A percentile compares a stretch with the other conserved stretches of the same genome.
Conservation (phyloP, 1,140 invertebrate species). For the Euura lappo region DNA sequence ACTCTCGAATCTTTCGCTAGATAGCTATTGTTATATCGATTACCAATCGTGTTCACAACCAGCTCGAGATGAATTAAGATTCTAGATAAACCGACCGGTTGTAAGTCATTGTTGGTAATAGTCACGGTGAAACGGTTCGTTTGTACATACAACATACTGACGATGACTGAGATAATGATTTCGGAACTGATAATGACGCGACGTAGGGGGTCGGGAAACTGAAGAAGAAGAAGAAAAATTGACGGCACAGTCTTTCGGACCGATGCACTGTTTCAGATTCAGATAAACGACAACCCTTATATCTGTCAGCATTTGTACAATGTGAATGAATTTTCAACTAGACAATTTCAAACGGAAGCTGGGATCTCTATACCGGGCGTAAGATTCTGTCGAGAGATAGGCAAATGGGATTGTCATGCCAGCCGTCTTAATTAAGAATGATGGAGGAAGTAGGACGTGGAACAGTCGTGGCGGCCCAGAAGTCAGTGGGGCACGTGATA, state of each 20-base stretch:
- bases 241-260: too few species aligned
- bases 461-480: background rate
- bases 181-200: too few species aligned
- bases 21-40: background rate
- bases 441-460: slow-evolving; percentile 19
- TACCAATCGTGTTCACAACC: background rate
- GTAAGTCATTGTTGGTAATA: background rate
- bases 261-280: too few species aligned
- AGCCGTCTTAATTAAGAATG: slow-evolving; percentile 39
- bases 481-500: background rate
- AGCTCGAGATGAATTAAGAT: slow-evolving; percentile 1
- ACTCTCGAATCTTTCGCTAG: background rate
- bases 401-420: slow-evolving; percentile 27
- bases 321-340: background rate
- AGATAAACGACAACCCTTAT: background rate
- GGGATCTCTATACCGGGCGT: background rate
- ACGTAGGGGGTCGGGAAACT: too few species aligned
- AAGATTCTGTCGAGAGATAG: slow-evolving; percentile 22
- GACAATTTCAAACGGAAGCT: background rate
- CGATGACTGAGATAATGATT: too few species aligned
- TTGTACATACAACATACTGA: too few species aligned
- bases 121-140: too few species aligned
- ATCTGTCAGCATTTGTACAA: background rate
- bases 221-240: too few species aligned
- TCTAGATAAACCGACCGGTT: background rate